Evolutionary conservation across 2,888 invertebrate species (phyloP).

Genomic region (Osmoderma eremita): DNA sequence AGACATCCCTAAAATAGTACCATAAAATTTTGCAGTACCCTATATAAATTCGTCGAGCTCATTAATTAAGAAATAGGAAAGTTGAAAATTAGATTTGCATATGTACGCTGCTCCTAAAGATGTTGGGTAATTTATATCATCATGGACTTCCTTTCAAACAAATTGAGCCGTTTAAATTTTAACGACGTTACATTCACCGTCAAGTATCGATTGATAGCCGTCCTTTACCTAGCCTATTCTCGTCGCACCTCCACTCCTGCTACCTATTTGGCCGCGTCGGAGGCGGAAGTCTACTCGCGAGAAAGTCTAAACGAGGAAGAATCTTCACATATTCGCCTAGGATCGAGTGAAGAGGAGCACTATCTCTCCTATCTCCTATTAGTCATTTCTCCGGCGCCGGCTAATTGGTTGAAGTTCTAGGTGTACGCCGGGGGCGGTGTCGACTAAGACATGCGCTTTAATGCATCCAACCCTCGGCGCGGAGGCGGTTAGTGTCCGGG

Average conservation of each 20-base stretch:
- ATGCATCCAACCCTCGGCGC: constrained; percentile 53
- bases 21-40: neutral
- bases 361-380: constrained; percentile 48
- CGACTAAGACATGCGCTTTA: constrained; percentile 58
- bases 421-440: constrained; percentile 63
- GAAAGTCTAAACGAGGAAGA: constrained; percentile 11
- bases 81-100: constrained; percentile 11
- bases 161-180: constrained; percentile 30
- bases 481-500: constrained; percentile 61
- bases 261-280: neutral
- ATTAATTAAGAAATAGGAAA: too few species aligned
- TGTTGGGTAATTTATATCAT: neutral
- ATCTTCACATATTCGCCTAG: constrained; percentile 29
- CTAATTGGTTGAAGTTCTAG: constrained; percentile 64
- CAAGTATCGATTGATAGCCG: constrained; percentile 23
- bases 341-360: constrained; percentile 12
- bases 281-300: constrained; percentile 24
- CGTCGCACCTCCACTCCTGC: neutral
- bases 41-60: too few species aligned
- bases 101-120: neutral
- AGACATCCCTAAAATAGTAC: neutral
- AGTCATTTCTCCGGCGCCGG: constrained; percentile 51
- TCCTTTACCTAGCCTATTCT: constrained; percentile 9
- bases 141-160: constrained; percentile 11
- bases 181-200: constrained; percentile 22